Evolutionary conservation across 2,888 invertebrate species (phyloP).

Genomic region (Orchestes rusci): DNA sequence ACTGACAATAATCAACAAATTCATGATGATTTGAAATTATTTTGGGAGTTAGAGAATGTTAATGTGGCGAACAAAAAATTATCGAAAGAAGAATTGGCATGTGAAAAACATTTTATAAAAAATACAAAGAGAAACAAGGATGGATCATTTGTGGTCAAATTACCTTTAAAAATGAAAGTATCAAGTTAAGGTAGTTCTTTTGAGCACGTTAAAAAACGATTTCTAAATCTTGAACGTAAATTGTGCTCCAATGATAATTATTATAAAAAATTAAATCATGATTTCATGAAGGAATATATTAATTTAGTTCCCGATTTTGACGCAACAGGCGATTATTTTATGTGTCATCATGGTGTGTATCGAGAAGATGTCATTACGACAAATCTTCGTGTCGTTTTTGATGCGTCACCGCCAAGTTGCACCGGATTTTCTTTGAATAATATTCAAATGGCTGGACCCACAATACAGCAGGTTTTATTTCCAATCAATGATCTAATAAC

Average conservation of each 20-base stretch:
- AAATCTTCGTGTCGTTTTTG: conserved; percentile 26
- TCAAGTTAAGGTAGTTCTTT: conserved; percentile 17
- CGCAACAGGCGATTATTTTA: conserved; percentile 12
- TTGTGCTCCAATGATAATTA: too few relatives aligned
- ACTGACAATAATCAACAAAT: conserved; percentile 4
- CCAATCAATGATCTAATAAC: too few relatives aligned
- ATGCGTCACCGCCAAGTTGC: conserved; percentile 24
- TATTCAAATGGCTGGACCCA: conserved; percentile 16
- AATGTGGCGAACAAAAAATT: neutral
- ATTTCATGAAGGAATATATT: conserved; percentile 25
- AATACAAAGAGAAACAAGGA: conserved; percentile 10
- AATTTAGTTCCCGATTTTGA: conserved; percentile 7
- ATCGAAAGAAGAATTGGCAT: conserved; percentile 11
- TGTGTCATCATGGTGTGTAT: conserved; percentile 28
- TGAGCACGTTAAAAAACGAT: conserved; percentile 17
- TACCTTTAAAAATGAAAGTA: conserved; percentile 11
- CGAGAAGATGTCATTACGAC: conserved; percentile 17
- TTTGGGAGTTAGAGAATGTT: conserved; percentile 22
- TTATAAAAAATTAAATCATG: conserved; percentile 18
- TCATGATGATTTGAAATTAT: conserved; percentile 10
- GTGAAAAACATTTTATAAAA: conserved; percentile 20
- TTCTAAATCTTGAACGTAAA: conserved; percentile 19
- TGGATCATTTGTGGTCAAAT: conserved; percentile 19
- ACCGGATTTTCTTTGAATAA: conserved; percentile 14
- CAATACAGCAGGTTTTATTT: conserved; percentile 22